Evolutionary conservation across 2,888 invertebrate species (phyloP), one percentile per base, ranked within the genome.

Genomic region (Agrilus biguttatus): DNA sequence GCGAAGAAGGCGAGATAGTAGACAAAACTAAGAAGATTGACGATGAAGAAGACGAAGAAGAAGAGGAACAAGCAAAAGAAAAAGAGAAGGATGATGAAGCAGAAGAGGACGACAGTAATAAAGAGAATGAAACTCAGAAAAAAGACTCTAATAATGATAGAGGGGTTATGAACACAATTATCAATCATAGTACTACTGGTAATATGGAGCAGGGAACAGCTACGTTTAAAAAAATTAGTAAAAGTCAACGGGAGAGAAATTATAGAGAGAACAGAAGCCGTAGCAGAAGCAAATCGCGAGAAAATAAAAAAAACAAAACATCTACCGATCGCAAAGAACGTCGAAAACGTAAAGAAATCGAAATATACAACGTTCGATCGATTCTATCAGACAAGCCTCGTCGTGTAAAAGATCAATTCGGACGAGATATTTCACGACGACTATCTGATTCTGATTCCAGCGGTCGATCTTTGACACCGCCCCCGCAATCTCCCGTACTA

Each of bases 301-400:
- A 51, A 47, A 53, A 58, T 36, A 55, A 52, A 50, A 47, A 49
- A 41, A 55, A 54, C 8, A 61, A 55, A 47, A 58, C 55, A 44
- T 61, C 59, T 37, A 51, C 50, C 35, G 59, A 53, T 37, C 60
- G 62, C 50, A 61, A 67, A 45, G 72, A 69, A 51, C 71, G 71
- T 48, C 73, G 75, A 42, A 84, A 80, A 56, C 72, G 86, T 13
- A 81, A 84, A 56, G 88, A 89, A 56, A 66, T 90, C 40, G 83
- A 83, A 54, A 73, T 89, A 3, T 90, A 90, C 61, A 82, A 88
- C 67, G 88, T 89, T 8, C 72, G 89, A 35, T 79, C 81, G 47
- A 68, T 89, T 33, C 80, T 89, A 8, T 74, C 80, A 5, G 81
- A 81, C 48, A 78, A 78, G 52, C 75, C 78, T 0, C 69, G 75